Conservation (phyloP, 2,113 vertebrate genomes). For the Cyrtonyx montezumae region DNA sequence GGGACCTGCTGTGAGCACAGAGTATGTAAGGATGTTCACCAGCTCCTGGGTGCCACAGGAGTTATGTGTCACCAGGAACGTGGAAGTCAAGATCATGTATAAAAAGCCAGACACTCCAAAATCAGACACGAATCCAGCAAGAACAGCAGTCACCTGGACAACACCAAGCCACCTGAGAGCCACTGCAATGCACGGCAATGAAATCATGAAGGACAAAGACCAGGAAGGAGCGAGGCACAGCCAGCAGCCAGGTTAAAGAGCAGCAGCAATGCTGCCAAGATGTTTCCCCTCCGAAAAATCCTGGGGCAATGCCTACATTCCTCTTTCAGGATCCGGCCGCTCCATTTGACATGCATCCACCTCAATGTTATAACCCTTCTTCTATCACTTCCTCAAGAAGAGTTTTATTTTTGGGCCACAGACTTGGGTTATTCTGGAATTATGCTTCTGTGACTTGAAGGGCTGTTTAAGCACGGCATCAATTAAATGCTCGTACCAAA, state of each 20-base stretch:
- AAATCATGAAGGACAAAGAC: neutral
- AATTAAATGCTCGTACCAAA: neutral
- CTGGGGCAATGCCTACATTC: neutral
- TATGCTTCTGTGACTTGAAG: neutral
- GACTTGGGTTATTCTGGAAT: slow-evolving; percentile 1
- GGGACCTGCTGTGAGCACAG: neutral
- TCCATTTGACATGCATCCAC: neutral
- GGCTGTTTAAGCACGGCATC: neutral
- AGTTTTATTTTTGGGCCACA: neutral
- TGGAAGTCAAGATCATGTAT: neutral
- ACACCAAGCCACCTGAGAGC: neutral
- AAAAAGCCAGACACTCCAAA: neutral
- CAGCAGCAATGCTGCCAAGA: neutral
- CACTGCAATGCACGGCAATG: neutral
- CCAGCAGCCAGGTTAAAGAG: neutral
- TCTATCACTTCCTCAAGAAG: neutral
- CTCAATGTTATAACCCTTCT: neutral
- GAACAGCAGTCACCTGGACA: neutral
- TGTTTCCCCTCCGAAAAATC: neutral
- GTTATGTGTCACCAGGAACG: too few relatives aligned
- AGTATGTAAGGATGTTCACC: neutral
- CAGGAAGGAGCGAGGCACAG: neutral
- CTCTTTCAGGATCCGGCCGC: neutral
- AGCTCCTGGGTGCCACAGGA: neutral
- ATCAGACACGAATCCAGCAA: neutral